Conservation (phyloP, 2,113 vertebrate genomes). For the Esox niger region DNA sequence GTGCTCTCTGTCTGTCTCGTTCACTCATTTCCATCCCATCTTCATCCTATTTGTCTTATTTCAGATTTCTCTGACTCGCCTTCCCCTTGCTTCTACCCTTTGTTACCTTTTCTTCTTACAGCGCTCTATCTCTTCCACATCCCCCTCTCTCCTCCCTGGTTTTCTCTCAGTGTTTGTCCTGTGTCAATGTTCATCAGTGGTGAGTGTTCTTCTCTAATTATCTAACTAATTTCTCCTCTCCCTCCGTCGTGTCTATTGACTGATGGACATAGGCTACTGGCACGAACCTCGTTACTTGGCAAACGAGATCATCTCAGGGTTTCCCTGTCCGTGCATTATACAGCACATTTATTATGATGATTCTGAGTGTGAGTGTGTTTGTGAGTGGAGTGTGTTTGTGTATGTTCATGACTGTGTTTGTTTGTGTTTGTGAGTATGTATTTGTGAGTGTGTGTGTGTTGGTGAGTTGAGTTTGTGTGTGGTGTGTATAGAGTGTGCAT, state of each 20-base stretch:
- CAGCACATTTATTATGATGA: background rate
- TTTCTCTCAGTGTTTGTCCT: background rate
- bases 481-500: too few species aligned
- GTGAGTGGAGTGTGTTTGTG: too few species aligned
- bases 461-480: too few species aligned
- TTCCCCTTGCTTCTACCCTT: background rate
- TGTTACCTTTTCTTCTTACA: background rate
- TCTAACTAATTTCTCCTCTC: conserved; percentile 3
- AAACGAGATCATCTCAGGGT: conserved; percentile 6
- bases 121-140: background rate
- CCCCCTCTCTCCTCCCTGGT: background rate
- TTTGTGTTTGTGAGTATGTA: too few species aligned
- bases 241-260: conserved; percentile 4
- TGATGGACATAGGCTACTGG: conserved; percentile 15
- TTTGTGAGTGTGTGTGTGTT: too few species aligned
- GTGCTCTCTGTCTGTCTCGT: conserved; percentile 22
- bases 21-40: background rate
- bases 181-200: conserved; percentile 15
- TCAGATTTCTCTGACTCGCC: background rate
- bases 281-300: background rate
- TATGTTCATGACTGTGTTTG: too few species aligned
- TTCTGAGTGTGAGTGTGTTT: too few species aligned
- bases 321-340: background rate
- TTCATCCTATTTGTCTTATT: background rate
- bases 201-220: conserved; percentile 7